Base-by-base conservation (phyloP, 1,140 invertebrate genomes). In the Lepidurus packardi region DNA sequence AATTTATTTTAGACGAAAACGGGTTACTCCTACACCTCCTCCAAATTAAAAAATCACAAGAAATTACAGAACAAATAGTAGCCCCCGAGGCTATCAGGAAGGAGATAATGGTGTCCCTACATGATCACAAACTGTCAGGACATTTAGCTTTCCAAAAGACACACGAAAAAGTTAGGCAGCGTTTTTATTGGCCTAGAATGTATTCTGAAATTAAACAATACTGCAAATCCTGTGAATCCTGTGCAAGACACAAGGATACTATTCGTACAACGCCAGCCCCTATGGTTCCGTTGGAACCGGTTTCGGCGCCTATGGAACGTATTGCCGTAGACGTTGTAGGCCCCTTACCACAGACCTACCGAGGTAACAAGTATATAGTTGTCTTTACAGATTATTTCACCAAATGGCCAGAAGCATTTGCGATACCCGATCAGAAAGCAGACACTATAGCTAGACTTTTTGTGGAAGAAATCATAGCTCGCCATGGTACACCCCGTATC, bases 271-370 rank as follows among this genome's bases (percentile, higher is more conserved):
- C 45, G 3, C 10, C 45, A 16, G 45, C 45, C 3, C 45, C 45
- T 44, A 13, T 78, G 41, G 34, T 73, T 34, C 77, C 77, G 1
- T 43, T 78, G 25, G 24, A 21, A 7, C 77, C 77, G 8, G 53
- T 73, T 13, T 16, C 53, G 9, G 41, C 24, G 9, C 65, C 77
- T 21, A 43, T 78, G 42, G 47, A 65, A 42, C 16, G 34, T 13
- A 65, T 78, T 34, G 77, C 53, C 16, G 73, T 78, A 34, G 77
- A 78, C 43, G 53, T 73, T 43, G 44, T 65, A 24, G 53, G 77
- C 16, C 77, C 47, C 7, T 34, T 78, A 43, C 65, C 53, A 16
- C 25, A n/a, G 8, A 78, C 77, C 34, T 73, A 41, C 25, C 24
- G 10, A 21, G 77, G 53, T 16, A 78, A 78, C 43, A 47, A 21